Conservation (phyloP, 2,888 invertebrate species). For the Drosophila rellima region DNA sequence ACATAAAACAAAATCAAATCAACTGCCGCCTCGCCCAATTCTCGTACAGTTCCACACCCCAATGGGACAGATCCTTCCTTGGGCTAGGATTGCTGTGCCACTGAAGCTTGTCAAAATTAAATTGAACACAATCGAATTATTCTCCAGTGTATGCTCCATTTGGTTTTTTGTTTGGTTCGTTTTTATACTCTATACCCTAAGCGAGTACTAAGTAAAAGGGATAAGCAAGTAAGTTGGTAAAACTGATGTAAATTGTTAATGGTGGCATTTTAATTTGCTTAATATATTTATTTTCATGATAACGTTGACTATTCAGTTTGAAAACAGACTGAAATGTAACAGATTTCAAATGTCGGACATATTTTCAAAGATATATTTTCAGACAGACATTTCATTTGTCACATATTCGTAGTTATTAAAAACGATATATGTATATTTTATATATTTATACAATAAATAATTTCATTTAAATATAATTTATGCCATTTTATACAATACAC, state of each 20-base stretch:
- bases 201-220: not conserved
- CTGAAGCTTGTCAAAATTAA: constrained; percentile 86
- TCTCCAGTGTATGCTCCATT: constrained; percentile 80
- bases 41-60: constrained; percentile 28
- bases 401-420: too few species aligned
- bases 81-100: constrained; percentile 66
- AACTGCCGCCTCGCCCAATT: constrained; percentile 69
- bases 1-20: constrained; percentile 80
- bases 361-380: too few species aligned
- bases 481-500: too few species aligned
- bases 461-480: too few species aligned
- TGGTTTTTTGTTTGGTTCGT: constrained; percentile 49
- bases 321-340: too few species aligned
- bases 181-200: constrained; percentile 40
- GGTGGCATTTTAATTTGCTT: not conserved
- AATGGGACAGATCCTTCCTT: constrained; percentile 49
- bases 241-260: not conserved
- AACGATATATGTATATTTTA: too few species aligned
- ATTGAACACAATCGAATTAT: constrained; percentile 86
- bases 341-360: too few species aligned
- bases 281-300: too few species aligned
- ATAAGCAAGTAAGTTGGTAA: not conserved
- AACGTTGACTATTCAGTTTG: too few species aligned
- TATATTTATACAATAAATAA: too few species aligned
- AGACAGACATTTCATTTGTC: too few species aligned